phyloP scores from a whole-genome alignment of 1,140 invertebrate species.

The Harlomillsia oculata region DNA sequence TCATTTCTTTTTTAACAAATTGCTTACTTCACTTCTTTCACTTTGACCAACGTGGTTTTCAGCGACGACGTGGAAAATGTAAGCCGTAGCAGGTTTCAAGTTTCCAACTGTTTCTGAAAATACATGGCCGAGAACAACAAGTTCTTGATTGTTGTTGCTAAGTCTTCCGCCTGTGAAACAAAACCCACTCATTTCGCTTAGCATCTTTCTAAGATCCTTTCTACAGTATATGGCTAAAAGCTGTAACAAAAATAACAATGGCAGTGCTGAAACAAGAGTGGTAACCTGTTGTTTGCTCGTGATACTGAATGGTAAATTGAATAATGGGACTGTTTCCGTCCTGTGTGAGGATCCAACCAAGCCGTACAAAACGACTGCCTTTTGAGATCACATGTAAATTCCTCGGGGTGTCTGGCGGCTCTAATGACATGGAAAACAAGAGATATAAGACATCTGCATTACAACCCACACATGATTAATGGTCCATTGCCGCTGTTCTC shows the following conservation, averaged over 20 bases:
- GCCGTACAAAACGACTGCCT: slow-evolving; percentile 34
- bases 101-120: slow-evolving; percentile 49
- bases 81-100: slow-evolving; percentile 46
- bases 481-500: no score
- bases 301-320: slow-evolving; percentile 42
- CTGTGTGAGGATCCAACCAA: slow-evolving; percentile 35
- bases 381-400: slow-evolving; percentile 35
- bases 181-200: no score
- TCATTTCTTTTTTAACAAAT: no score
- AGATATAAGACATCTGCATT: background rate
- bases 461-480: no score
- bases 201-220: no score
- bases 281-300: slow-evolving; percentile 37
- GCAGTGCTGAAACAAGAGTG: no score
- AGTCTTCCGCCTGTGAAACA: no score
- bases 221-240: no score
- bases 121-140: slow-evolving; percentile 14
- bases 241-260: no score
- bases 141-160: no score
- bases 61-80: slow-evolving; percentile 46
- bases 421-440: slow-evolving; percentile 9
- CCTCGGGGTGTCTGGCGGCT: slow-evolving; percentile 34
- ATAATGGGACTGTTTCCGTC: slow-evolving; percentile 47
- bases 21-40: slow-evolving; percentile 41
- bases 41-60: slow-evolving; percentile 46